Evolutionary conservation across 2,888 invertebrate species (phyloP).

Genomic region (Zeuzera pyrina): DNA sequence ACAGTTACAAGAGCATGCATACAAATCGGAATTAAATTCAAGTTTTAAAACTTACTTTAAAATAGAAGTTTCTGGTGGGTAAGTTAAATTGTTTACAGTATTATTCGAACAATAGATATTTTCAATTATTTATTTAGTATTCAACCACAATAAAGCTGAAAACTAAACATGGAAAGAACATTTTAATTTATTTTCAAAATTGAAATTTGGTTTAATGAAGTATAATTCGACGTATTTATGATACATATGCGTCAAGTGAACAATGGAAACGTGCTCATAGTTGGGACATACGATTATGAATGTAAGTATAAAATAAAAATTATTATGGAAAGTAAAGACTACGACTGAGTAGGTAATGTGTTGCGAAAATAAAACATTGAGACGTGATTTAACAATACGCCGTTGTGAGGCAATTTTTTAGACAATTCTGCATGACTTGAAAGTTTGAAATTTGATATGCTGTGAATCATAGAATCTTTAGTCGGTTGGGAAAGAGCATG

Average conservation of each 20-base stretch:
- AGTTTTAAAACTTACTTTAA: too few relatives aligned
- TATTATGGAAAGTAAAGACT: constrained; percentile 25
- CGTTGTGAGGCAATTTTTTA: constrained; percentile 12
- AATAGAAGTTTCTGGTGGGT: too few relatives aligned
- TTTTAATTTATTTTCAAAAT: too few relatives aligned
- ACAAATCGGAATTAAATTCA: too few relatives aligned
- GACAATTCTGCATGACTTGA: constrained; percentile 15
- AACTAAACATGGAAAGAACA: too few relatives aligned
- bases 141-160: too few relatives aligned
- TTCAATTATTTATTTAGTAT: too few relatives aligned
- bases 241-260: not conserved
- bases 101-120: too few relatives aligned
- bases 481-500: constrained; percentile 5
- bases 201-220: too few relatives aligned
- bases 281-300: constrained; percentile 25
- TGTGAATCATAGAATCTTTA: constrained; percentile 7
- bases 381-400: constrained; percentile 20
- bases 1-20: too few relatives aligned
- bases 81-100: too few relatives aligned
- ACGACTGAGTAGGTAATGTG: constrained; percentile 10
- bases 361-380: constrained; percentile 22
- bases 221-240: too few relatives aligned
- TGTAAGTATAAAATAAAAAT: constrained; percentile 37
- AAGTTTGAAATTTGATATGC: constrained; percentile 9
- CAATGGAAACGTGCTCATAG: constrained; percentile 19